Evolutionary conservation across 1,140 invertebrate genomes (phyloP), one percentile per base, ranked within the genome.

Genomic region (Marisa cornuarietis): DNA sequence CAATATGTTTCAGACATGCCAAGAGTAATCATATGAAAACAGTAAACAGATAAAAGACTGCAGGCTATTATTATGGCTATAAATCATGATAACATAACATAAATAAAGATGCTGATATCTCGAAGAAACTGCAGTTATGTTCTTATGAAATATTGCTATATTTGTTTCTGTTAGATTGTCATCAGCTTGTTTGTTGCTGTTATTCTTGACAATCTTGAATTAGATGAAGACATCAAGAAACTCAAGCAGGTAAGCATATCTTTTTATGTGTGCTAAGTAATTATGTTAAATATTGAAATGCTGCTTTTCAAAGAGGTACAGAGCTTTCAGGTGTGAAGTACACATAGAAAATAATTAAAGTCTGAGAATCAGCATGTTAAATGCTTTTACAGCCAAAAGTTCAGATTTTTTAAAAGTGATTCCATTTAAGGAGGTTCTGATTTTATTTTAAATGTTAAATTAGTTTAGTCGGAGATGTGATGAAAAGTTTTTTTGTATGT

Each of bases 211-310:
- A 99, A 99, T 92, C 93, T 99, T 87, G 98, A 99, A 91, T 92
- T 99, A 83, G 98, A 99, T 88, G 99, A 99, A 92, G 98, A 99
- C 87, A 98, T 99, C 42, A 99, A 99, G 90, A 99, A 99, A 91
- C 92, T 99, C 10, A 99, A 99, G 90, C 99, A 99, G 91, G 90
- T 92, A 76, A 87, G 66, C 62, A 54, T 20, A 13, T 52, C 22
- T 42, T 49, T 52, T 13, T 52, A 16, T 72, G 49, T 72, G 31
- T 72, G n/a, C 51, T 18, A 58, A 18, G 8, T 54, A 54, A 54
- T 14, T 54, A n/a, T 42, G 31, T 42, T 42, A 42, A 42, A 42
- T 42, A 42, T 42, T 42, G 6, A 42, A 42, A 42, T 42, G 6
- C 6, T 42, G 6, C 31, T 42, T 42, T 42, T 42, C 31, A 42